Evolutionary conservation across 2,888 invertebrate genomes (phyloP).

Genomic region (Drosophila setosimentum): DNA sequence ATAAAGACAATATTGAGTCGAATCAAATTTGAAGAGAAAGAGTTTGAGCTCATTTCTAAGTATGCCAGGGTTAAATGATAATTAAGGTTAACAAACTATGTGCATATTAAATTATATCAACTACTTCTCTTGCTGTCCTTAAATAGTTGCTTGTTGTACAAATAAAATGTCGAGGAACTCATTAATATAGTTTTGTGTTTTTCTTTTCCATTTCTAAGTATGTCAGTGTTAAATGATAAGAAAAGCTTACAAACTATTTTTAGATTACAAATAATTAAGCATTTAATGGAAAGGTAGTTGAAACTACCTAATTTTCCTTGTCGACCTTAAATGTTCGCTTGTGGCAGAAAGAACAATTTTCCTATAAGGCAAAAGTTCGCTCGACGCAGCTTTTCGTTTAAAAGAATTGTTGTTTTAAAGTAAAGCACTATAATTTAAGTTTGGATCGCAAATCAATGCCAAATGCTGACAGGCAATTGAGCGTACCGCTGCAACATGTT

Average conservation of each 20-base stretch:
- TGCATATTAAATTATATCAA: not conserved
- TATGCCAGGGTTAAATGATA: not conserved
- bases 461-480: conserved; percentile 37
- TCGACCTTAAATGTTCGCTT: not conserved
- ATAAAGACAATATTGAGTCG: not conserved
- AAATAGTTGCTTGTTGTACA: not conserved
- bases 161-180: not conserved
- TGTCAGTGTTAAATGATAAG: conserved; percentile 1
- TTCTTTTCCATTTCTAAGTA: not conserved
- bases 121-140: not conserved
- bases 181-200: not conserved
- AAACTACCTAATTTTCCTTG: not conserved
- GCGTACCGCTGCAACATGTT: conserved; percentile 22
- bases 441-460: conserved; percentile 37
- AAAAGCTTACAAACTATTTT: not conserved
- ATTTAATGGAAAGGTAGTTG: not conserved
- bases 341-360: not conserved
- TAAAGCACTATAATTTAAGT: not conserved
- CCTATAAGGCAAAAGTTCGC: not conserved
- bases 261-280: not conserved
- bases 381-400: not conserved
- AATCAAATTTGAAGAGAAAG: not conserved
- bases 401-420: not conserved
- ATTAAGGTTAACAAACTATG: not conserved
- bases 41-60: not conserved